Conservation (phyloP, 2,797 vertebrate genomes). For the Sphenopsis melanotis region DNA sequence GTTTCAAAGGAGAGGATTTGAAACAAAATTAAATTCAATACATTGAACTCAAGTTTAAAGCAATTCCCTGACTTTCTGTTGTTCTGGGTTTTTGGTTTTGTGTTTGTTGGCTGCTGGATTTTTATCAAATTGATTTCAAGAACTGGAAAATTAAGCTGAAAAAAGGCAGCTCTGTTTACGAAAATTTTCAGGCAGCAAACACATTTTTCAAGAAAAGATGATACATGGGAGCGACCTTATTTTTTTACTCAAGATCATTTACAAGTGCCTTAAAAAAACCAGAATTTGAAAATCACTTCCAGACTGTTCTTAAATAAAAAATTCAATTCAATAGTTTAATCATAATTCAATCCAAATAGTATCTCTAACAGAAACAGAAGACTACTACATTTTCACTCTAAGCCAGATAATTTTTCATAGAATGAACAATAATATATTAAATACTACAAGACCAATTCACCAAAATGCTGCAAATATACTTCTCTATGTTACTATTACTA, state of each 20-base stretch:
- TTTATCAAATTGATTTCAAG: not conserved
- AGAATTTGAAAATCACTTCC: not conserved
- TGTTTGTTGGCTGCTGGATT: not conserved
- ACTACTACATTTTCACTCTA: not conserved
- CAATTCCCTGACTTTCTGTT: not conserved
- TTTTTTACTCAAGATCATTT: not conserved
- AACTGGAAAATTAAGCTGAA: not conserved
- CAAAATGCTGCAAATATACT: not conserved
- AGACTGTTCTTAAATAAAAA: not conserved
- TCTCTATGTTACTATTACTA: not conserved
- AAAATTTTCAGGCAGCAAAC: not conserved
- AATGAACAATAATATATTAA: not conserved
- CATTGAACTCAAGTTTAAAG: not conserved
- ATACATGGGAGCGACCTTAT: not conserved
- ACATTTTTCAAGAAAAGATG: not conserved
- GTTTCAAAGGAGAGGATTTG: not conserved
- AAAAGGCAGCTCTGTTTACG: not conserved
- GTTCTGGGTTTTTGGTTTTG: not conserved
- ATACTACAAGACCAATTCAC: not conserved
- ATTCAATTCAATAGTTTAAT: not conserved
- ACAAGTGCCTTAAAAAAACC: not conserved
- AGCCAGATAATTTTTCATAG: not conserved
- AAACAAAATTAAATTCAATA: not conserved
- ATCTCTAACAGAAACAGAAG: not conserved
- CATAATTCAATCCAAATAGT: not conserved